Evolutionary conservation across 2,888 invertebrate genomes (phyloP).

Genomic region (Meteorus colon): DNA sequence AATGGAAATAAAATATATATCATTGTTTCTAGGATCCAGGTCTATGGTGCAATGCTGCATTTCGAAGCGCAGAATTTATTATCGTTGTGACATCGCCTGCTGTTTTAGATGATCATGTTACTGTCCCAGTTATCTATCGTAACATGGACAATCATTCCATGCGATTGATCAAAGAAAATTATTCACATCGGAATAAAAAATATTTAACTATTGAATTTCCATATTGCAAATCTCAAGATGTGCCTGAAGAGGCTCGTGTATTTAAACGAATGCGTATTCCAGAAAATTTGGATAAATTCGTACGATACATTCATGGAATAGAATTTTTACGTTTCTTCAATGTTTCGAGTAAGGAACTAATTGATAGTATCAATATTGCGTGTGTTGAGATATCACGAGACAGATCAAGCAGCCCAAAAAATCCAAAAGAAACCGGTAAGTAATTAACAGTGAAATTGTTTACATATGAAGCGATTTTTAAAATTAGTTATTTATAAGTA

Average conservation of each 20-base stretch:
- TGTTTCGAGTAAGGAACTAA: constrained; percentile 58
- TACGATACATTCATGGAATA: constrained; percentile 62
- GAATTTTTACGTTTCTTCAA: constrained; percentile 57
- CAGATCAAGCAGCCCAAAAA: constrained; percentile 42
- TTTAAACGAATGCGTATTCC: constrained; percentile 64
- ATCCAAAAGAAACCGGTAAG: constrained; percentile 57
- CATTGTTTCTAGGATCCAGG: constrained; percentile 62
- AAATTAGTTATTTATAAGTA: too few relatives aligned
- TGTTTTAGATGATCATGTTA: constrained; percentile 43
- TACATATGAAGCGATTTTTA: neutral
- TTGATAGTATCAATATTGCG: constrained; percentile 62
- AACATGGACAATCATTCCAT: constrained; percentile 64
- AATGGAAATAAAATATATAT: neutral
- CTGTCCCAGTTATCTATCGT: constrained; percentile 60
- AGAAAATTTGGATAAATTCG: constrained; percentile 64
- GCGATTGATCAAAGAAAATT: constrained; percentile 63
- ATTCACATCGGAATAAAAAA: constrained; percentile 58
- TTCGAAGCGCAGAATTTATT: constrained; percentile 63
- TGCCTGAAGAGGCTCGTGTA: constrained; percentile 66
- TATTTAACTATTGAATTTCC: constrained; percentile 67
- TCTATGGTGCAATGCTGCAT: constrained; percentile 67
- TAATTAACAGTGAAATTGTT: constrained; percentile 19
- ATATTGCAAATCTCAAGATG: constrained; percentile 64
- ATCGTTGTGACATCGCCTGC: constrained; percentile 67
- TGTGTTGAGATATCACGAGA: constrained; percentile 52